phyloP scores from a whole-genome alignment of 2,888 invertebrate genomes.

The Calliphora vomitoria region DNA sequence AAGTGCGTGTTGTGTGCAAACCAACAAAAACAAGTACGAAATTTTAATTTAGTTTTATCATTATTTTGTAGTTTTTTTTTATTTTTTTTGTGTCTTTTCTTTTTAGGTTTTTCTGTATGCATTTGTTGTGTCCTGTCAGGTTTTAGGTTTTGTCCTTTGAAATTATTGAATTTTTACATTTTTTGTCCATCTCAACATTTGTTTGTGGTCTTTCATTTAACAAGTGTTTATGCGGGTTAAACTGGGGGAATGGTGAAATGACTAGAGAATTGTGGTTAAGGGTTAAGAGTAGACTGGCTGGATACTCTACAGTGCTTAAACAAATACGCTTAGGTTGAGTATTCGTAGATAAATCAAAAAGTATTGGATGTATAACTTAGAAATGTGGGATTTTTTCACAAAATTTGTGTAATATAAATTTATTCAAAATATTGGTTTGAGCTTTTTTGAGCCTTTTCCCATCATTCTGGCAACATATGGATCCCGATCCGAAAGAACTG shows the following conservation, averaged over 20 bases:
- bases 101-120: slow-evolving; percentile 7
- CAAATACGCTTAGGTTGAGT: no score
- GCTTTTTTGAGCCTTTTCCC: no score
- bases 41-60: slow-evolving; percentile 70
- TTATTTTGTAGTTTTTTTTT: slow-evolving; percentile 32
- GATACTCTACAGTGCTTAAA: background rate
- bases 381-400: no score
- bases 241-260: slow-evolving; percentile 2
- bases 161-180: slow-evolving; percentile 55
- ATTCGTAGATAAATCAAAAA: no score
- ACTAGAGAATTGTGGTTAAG: background rate
- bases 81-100: background rate
- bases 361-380: no score
- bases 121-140: slow-evolving; percentile 56
- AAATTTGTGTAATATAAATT: no score
- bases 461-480: no score
- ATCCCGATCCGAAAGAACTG: no score
- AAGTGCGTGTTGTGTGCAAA: slow-evolving; percentile 65
- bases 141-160: slow-evolving; percentile 62
- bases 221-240: slow-evolving; percentile 68
- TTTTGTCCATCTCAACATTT: slow-evolving; percentile 55
- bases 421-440: no score
- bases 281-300: background rate
- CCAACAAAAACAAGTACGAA: slow-evolving; percentile 45
- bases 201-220: slow-evolving; percentile 66